These are phyloP conservation scores for Agrotis ipsilon DNA, from an alignment of 2,888 invertebrate genomes.

Conservation along the genomic window DNA sequence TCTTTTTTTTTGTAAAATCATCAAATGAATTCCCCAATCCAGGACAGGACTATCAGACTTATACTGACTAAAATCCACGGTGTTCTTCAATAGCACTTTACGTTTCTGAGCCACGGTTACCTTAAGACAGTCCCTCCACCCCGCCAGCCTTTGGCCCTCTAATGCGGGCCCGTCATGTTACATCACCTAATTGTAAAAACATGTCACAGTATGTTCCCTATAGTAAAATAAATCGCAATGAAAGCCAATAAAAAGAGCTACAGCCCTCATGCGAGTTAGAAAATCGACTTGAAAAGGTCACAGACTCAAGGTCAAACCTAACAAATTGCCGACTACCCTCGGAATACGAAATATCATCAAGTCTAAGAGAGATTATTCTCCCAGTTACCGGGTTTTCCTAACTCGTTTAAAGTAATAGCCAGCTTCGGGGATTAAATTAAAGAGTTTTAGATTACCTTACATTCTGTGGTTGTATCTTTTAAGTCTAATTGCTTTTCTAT, in stretches of 20 bases:
- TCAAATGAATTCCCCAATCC: too few species aligned
- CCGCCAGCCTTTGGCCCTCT: too few species aligned
- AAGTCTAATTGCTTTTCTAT: conserved; percentile 29
- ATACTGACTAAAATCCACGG: too few species aligned
- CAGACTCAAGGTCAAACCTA: conserved; percentile 44
- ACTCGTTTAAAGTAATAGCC: conserved; percentile 56
- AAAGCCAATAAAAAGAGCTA: conserved; percentile 45
- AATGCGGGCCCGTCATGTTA: too few species aligned
- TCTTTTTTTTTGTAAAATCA: too few species aligned
- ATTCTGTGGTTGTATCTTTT: conserved; percentile 13
- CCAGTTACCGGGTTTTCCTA: conserved; percentile 35
- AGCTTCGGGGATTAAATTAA: conserved; percentile 52
- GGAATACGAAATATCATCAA: conserved; percentile 58
- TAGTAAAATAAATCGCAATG: conserved; percentile 40
- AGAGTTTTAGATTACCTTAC: conserved; percentile 36
- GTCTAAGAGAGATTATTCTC: conserved; percentile 49
- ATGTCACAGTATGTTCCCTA: conserved; percentile 27
- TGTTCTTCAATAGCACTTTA: too few species aligned
- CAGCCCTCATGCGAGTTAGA: conserved; percentile 25
- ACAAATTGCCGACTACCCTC: conserved; percentile 47
- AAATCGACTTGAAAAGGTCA: conserved; percentile 41
- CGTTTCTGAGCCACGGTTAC: too few species aligned
- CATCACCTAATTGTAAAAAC: conserved; percentile 5
- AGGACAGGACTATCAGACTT: too few species aligned
- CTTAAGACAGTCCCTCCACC: too few species aligned